Conservation (phyloP, 2,888 invertebrate species). For the Graphium colonna region DNA sequence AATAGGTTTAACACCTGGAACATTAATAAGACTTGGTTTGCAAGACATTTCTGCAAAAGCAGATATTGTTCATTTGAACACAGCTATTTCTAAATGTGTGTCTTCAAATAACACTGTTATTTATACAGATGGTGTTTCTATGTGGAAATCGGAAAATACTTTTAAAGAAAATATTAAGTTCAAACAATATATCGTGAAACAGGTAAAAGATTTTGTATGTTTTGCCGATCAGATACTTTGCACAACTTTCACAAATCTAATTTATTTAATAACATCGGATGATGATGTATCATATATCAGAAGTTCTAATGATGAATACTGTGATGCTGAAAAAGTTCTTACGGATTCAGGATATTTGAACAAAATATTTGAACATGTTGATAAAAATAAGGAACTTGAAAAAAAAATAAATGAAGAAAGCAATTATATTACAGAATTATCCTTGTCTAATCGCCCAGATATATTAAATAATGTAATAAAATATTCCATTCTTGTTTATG, state of each 20-base stretch:
- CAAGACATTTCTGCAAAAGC: slow-evolving; percentile 30
- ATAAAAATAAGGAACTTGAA: slow-evolving; percentile 44
- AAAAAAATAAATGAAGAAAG: slow-evolving; percentile 47
- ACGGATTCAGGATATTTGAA: slow-evolving; percentile 49
- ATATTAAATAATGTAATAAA: slow-evolving; percentile 49
- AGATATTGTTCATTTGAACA: slow-evolving; percentile 52
- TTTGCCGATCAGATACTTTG: slow-evolving; percentile 51
- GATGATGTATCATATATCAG: slow-evolving; percentile 41
- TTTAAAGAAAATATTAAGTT: slow-evolving; percentile 40
- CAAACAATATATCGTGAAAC: slow-evolving; percentile 45
- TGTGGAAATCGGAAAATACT: slow-evolving; percentile 56
- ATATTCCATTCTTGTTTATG: slow-evolving; percentile 43
- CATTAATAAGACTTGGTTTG: slow-evolving; percentile 46
- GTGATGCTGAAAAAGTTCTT: slow-evolving; percentile 45
- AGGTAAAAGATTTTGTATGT: slow-evolving; percentile 53
- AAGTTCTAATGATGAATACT: slow-evolving; percentile 38
- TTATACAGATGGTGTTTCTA: slow-evolving; percentile 55
- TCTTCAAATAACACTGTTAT: slow-evolving; percentile 40
- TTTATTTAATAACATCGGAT: slow-evolving; percentile 50
- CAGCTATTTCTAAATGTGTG: slow-evolving; percentile 46
- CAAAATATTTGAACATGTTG: slow-evolving; percentile 46
- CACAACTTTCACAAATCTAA: slow-evolving; percentile 51
- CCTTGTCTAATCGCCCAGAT: slow-evolving; percentile 57
- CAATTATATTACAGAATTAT: slow-evolving; percentile 50
- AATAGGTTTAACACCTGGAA: slow-evolving; percentile 52